Conservation (phyloP, 2,113 vertebrate species). For the Phylloscopus whistleri region DNA sequence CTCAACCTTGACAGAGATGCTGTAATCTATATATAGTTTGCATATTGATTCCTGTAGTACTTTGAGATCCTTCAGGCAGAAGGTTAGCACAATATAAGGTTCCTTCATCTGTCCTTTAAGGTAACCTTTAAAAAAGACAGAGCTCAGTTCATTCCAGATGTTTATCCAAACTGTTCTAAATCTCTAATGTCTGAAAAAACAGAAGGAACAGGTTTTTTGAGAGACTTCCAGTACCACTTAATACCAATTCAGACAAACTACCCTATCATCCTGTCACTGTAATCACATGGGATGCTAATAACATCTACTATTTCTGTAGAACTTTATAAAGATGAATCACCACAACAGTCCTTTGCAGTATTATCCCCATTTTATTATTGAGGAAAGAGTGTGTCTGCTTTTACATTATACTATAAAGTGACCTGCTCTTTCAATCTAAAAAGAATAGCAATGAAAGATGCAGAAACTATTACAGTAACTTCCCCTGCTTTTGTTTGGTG, state of each 20-base stretch:
- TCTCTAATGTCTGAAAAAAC: background rate
- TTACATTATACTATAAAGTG: background rate
- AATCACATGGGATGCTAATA: slow-evolving; percentile 35
- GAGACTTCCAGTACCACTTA: slow-evolving; percentile 30
- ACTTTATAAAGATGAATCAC: slow-evolving; percentile 24
- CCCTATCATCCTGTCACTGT: slow-evolving; percentile 13
- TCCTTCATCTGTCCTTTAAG: slow-evolving; percentile 13
- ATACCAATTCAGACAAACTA: slow-evolving; percentile 39
- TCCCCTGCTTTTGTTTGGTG: background rate
- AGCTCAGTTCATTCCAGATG: background rate
- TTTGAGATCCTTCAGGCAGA: slow-evolving; percentile 9
- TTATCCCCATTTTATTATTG: background rate
- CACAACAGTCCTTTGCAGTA: background rate
- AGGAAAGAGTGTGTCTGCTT: background rate
- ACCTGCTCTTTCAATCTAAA: background rate
- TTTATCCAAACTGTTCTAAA: slow-evolving; percentile 25
- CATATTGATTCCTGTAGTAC: slow-evolving; percentile 15
- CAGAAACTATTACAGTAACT: background rate
- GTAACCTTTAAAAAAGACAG: slow-evolving; percentile 7
- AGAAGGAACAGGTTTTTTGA: background rate
- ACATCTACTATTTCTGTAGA: background rate
- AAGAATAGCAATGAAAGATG: background rate
- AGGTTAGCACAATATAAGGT: slow-evolving; percentile 7
- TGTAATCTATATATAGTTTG: slow-evolving; percentile 22
- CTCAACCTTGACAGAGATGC: background rate